phyloP scores from a whole-genome alignment of 2,113 vertebrate species.

The Oncorhynchus keta region DNA sequence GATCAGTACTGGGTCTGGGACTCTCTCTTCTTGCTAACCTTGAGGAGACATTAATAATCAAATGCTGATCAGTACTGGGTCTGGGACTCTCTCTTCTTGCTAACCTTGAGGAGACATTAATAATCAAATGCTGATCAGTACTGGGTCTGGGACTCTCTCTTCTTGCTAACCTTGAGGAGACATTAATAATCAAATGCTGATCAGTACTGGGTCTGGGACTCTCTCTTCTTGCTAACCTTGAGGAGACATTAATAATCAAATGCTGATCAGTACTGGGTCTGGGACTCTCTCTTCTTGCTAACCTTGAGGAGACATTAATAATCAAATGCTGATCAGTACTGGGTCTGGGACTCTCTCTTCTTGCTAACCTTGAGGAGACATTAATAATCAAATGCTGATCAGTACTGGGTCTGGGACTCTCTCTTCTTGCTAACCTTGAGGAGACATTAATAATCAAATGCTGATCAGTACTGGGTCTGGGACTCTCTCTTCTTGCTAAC shows the following conservation, averaged over 20 bases:
- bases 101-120: too few species aligned
- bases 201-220: too few species aligned
- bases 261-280: too few species aligned
- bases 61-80: conserved; percentile 53
- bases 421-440: neutral
- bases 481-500: neutral
- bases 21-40: conserved; percentile 57
- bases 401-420: conserved; percentile 34
- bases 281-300: conserved; percentile 49
- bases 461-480: too few species aligned
- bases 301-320: conserved; percentile 60
- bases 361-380: conserved; percentile 63
- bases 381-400: conserved; percentile 65
- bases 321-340: too few species aligned
- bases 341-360: conserved; percentile 23
- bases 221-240: too few species aligned
- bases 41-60: conserved; percentile 64
- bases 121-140: too few species aligned
- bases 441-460: too few species aligned
- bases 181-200: too few species aligned
- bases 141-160: neutral
- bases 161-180: neutral
- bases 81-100: conserved; percentile 15
- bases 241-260: too few species aligned
- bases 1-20: too few species aligned